phyloP scores from a whole-genome alignment of 2,113 vertebrate species.

The Cyprinodon brontotheroides region DNA sequence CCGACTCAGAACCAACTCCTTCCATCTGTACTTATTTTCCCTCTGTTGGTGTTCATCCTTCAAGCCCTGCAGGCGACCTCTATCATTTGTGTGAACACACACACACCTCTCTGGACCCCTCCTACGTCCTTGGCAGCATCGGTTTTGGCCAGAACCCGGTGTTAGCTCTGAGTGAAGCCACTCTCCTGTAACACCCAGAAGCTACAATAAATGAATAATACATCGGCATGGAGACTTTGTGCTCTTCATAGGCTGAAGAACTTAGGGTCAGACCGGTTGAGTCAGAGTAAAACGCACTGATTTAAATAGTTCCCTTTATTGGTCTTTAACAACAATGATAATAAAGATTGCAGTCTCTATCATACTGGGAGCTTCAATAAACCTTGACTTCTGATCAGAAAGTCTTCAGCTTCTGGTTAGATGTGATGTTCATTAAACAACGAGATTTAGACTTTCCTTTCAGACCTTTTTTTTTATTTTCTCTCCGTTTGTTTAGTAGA shows the following conservation, averaged over 20 bases:
- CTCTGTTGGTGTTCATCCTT: conserved; percentile 38
- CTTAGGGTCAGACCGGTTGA: conserved; percentile 31
- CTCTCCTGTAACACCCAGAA: conserved; percentile 73
- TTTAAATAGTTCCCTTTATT: background rate
- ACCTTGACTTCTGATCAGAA: background rate
- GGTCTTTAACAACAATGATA: background rate
- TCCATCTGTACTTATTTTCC: conserved; percentile 4
- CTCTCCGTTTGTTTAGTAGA: too few species aligned
- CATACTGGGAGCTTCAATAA: background rate
- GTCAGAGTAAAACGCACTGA: background rate
- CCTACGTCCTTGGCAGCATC: conserved; percentile 55
- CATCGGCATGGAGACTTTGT: conserved; percentile 37
- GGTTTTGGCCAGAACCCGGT: conserved; percentile 61
- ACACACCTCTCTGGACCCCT: conserved; percentile 12
- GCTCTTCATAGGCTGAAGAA: conserved; percentile 42
- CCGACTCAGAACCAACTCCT: conserved; percentile 49
- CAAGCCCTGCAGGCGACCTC: conserved; percentile 37
- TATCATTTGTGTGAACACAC: conserved; percentile 16
- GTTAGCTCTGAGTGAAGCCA: conserved; percentile 62
- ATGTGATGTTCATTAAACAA: too few species aligned
- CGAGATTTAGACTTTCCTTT: too few species aligned
- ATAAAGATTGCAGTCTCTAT: background rate
- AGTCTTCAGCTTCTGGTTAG: background rate
- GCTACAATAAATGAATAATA: conserved; percentile 76
- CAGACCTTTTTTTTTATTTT: too few species aligned